phyloP scores from a whole-genome alignment of 2,797 vertebrate species.

The Hypotaenidia okinawae region DNA sequence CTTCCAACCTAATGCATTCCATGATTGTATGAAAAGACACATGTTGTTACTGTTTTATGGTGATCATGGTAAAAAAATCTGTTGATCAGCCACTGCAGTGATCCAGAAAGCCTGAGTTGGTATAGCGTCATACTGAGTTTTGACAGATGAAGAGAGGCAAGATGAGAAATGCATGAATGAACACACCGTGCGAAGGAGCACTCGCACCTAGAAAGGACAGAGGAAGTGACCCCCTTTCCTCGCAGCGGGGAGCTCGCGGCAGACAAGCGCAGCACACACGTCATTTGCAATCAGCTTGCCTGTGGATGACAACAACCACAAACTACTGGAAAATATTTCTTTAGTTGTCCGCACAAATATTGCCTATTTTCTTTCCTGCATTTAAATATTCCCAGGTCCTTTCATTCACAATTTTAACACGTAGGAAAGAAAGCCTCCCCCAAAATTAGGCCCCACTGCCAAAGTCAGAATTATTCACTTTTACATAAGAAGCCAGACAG shows the following conservation, averaged over 20 bases:
- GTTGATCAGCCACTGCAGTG: neutral
- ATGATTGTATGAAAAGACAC: neutral
- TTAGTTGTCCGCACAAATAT: neutral
- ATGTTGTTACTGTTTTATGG: neutral
- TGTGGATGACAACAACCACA: neutral
- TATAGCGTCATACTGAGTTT: neutral
- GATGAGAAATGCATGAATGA: neutral
- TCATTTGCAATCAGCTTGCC: neutral
- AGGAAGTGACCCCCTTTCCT: neutral
- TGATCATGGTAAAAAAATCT: neutral
- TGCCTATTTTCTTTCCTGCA: neutral
- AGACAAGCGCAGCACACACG: neutral
- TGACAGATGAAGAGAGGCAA: neutral
- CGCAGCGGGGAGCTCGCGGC: neutral
- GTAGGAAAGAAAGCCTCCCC: neutral
- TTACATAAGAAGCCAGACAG: neutral
- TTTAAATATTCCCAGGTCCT: neutral
- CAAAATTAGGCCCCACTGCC: neutral
- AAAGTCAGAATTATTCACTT: neutral
- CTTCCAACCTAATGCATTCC: no score
- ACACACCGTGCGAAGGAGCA: neutral
- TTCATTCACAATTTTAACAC: neutral
- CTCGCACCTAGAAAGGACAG: neutral
- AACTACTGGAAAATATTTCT: neutral
- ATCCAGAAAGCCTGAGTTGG: neutral